Base-by-base conservation (phyloP, 2,113 vertebrate genomes). In the Pionites leucogaster region DNA sequence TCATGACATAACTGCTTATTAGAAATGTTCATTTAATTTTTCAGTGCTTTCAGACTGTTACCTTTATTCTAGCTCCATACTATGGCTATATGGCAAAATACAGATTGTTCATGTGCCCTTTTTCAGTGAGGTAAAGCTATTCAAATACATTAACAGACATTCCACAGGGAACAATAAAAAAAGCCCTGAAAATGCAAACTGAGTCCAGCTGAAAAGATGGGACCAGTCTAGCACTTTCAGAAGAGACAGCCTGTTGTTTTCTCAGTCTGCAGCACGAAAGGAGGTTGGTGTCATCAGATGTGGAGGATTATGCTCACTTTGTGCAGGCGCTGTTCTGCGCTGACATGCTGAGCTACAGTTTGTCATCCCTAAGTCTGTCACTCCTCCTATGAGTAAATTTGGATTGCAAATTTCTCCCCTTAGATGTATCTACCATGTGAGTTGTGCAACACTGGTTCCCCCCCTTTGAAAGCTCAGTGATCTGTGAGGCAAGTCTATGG, bases 11-110 rank as follows among this genome's bases (percentile, higher is more conserved):
- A 69, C 50, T 67, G 39, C 52, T 93, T 44, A 16, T 25, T 6
- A 75, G 31, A 79, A 80, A 50, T 28, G 31, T 69, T 53, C 1
- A 18, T 71, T 68, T 64, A 3, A 23, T 50, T 86, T 83, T 46
- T 55, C 29, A n/a, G 11, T 55, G 18, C 31, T 71, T 78, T 70
- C 31, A 95, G 92, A 92, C 90, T 81, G 87, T 1, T 96, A 75
- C 46, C 92, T 96, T 35, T 35, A 94, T 93, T 89, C 94, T 95
- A 90, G 47, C 93, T 83, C 94, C 95, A 17, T 96, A 41, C 82
- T 92, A 29, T 11, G 50, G 69, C 69, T 91, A 1, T 29, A 79
- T 55, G 63, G 72, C 3, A 49, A 63, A 68, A 65, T 90, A 55
- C 91, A 87, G 28, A 76, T 94, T 18, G 31, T 96, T 65, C 88